Evolutionary conservation across 2,797 vertebrate species (phyloP).

Genomic region (Syndactyla subalaris): DNA sequence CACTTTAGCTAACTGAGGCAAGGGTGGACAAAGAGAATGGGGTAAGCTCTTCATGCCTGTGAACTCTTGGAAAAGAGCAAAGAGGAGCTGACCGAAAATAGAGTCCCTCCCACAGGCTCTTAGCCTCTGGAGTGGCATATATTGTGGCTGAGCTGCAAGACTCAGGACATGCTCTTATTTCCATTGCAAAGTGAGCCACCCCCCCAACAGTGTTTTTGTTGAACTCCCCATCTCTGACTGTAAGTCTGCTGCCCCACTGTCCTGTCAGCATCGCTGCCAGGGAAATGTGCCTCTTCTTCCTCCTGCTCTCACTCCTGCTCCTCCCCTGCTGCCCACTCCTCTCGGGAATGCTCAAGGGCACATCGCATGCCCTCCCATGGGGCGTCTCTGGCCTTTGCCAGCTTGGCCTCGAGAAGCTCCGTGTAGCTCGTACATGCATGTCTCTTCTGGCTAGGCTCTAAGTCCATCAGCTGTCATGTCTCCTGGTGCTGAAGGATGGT

Average conservation of each 20-base stretch:
- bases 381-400: not conserved
- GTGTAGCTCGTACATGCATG: not conserved
- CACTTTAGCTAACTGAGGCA: not conserved
- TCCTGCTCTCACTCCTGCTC: not conserved
- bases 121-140: not conserved
- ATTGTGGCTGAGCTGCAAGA: not conserved
- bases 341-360: rapidly evolving
- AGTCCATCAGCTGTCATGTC: not conserved
- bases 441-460: not conserved
- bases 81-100: conserved; percentile 1
- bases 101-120: conserved; percentile 1
- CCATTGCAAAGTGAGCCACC: not conserved
- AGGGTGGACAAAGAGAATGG: not conserved
- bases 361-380: not conserved
- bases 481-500: not conserved
- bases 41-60: not conserved
- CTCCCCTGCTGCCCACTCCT: not conserved
- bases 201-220: rapidly evolving
- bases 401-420: not conserved
- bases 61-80: not conserved
- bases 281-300: not conserved
- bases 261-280: not conserved
- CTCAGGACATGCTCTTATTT: not conserved
- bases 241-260: not conserved
- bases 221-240: not conserved